Evolutionary conservation across 1,140 invertebrate genomes (phyloP).

Genomic region (Eriosoma lanigerum): DNA sequence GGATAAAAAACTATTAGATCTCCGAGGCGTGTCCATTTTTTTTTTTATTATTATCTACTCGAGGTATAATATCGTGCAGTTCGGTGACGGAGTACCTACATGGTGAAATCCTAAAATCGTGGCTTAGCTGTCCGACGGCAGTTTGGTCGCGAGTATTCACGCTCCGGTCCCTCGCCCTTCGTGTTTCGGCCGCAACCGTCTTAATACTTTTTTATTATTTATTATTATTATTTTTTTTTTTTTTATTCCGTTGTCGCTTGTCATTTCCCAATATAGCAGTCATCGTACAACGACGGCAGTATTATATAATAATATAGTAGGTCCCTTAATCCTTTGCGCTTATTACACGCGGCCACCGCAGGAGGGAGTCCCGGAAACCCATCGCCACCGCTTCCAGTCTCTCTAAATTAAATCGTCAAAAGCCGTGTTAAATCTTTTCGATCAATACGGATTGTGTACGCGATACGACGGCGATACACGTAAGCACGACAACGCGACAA

Average conservation of each 20-base stretch:
- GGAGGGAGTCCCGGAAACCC: conserved; percentile 28
- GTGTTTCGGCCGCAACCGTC: neutral
- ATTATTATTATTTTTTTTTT: neutral
- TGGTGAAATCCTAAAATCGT: conserved; percentile 37
- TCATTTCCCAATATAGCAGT: conserved; percentile 37
- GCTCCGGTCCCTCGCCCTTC: conserved; percentile 15
- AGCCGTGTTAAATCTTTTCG: conserved; percentile 45
- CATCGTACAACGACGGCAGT: neutral
- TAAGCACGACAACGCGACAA: neutral
- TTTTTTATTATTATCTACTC: neutral
- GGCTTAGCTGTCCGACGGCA: conserved; percentile 8
- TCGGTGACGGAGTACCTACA: neutral
- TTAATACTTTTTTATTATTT: conserved; percentile 27
- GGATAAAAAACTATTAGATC: conserved; percentile 35
- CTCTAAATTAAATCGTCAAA: conserved; percentile 46
- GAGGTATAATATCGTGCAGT: neutral
- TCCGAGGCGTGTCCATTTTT: conserved; percentile 33
- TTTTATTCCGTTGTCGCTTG: conserved; percentile 25
- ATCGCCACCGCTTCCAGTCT: conserved; percentile 13
- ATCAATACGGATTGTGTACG: conserved; percentile 18
- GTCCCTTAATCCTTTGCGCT: conserved; percentile 38
- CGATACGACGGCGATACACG: neutral
- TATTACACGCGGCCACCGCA: conserved; percentile 34
- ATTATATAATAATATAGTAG: neutral
- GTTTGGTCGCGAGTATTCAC: neutral